Evolutionary conservation across 2,888 invertebrate genomes (phyloP), one percentile per base, ranked within the genome.

Genomic region (Heliothis peltigera): DNA sequence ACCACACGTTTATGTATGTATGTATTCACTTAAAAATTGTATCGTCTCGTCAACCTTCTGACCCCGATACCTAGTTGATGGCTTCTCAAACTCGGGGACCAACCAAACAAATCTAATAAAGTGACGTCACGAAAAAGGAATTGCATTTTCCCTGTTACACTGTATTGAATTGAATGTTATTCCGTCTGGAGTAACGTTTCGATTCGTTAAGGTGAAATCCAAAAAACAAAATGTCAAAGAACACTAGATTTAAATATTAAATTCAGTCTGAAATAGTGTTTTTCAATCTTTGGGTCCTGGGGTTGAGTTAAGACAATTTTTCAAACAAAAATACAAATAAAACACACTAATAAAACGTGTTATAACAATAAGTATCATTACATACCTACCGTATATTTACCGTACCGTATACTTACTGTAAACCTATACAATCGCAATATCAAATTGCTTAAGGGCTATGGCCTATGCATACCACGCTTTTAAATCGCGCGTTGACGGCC

Each of bases 51-150:
- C 1, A 56, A 51, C 18, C 53, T 71, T 64, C 48, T 70, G 42
- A n/a, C 4, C 1, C 0, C 25, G 25, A 25, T n/a, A 2, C 0
- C 4, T 4, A 10, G 28, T 12, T 15, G 10, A 43, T 54, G n/a
- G 18, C 22, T 17, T 21, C 15, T 64, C 48, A 46, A 53, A 54
- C 59, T 60, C 49, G 47, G 48, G 47, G 52, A 68, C 64, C 64
- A 42, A 55, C 70, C 68, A 79, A 82, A 76, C 75, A 84, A 83
- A 82, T 82, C 70, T 77, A 82, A 81, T 84, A 81, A 80, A 78
- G 74, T 77, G 79, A 75, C 69, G 73, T 76, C 64, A 63, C 59
- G 60, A 62, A 67, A 76, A 73, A 72, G 55, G 75, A 69, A 81
- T 82, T 77, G 78, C 77, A 79, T 77, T 80, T 68, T 70, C 53